Evolutionary conservation across 1,140 invertebrate genomes (phyloP).

Genomic region (Meteorus sp.): DNA sequence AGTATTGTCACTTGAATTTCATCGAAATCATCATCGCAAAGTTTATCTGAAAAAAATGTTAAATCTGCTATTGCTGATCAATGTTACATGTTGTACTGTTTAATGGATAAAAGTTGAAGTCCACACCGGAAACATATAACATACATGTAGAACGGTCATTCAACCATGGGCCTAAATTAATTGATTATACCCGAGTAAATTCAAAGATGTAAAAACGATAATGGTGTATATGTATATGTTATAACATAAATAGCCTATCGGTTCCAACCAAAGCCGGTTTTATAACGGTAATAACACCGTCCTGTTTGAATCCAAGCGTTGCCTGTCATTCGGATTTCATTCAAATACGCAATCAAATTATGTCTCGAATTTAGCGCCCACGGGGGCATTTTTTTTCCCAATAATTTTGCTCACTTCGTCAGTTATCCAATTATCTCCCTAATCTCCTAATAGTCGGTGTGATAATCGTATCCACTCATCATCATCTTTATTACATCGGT

Average conservation of each 20-base stretch:
- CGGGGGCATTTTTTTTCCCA: neutral
- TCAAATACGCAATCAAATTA: neutral
- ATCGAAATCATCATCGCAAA: too few relatives aligned
- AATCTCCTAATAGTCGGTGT: neutral
- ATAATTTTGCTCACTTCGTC: neutral
- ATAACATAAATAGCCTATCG: constrained; percentile 9
- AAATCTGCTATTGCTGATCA: too few relatives aligned
- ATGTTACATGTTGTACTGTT: too few relatives aligned
- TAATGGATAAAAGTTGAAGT: too few relatives aligned
- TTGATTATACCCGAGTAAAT: neutral
- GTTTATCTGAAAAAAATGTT: too few relatives aligned
- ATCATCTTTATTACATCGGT: neutral
- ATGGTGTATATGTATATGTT: too few relatives aligned
- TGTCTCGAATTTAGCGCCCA: neutral
- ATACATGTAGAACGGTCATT: too few relatives aligned
- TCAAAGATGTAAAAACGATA: neutral
- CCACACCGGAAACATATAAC: too few relatives aligned
- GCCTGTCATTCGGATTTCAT: neutral
- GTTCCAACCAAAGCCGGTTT: constrained; percentile 19
- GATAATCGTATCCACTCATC: neutral
- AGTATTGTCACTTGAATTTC: too few relatives aligned
- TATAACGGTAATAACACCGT: constrained; percentile 26
- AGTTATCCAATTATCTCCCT: neutral
- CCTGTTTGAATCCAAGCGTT: constrained; percentile 3
- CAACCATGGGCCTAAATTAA: neutral